A percentile compares a stretch with the other conserved stretches of the same genome.
Conservation (phyloP, 2,113 vertebrate species). For the Albula glossodonta region DNA sequence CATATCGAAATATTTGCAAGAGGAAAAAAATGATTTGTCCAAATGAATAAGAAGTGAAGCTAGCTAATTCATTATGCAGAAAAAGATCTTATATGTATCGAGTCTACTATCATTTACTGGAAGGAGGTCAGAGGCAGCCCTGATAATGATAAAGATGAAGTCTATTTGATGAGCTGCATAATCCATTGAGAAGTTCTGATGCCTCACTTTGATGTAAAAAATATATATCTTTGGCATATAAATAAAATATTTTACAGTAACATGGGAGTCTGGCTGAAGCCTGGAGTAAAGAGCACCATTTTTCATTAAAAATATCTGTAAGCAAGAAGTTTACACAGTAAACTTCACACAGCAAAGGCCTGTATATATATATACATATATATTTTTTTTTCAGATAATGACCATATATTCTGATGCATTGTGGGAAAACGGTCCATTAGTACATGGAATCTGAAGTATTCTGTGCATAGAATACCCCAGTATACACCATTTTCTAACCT, state of each 20-base stretch:
- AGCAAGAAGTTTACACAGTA: too few species aligned
- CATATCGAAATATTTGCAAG: neutral
- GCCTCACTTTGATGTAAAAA: neutral
- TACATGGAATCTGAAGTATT: too few species aligned
- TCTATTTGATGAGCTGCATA: neutral
- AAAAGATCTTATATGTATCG: neutral
- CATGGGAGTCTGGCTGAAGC: neutral
- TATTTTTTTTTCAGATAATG: too few species aligned
- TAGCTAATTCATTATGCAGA: neutral
- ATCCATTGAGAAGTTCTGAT: neutral
- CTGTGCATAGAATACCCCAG: too few species aligned
- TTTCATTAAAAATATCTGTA: too few species aligned
- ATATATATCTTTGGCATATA: neutral
- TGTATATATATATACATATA: too few species aligned
- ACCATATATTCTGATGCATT: too few species aligned
- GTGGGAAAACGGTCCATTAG: too few species aligned
- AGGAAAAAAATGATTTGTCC: neutral
- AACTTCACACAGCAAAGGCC: too few species aligned
- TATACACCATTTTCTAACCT: too few species aligned
- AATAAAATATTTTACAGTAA: neutral
- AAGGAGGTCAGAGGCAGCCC: neutral
- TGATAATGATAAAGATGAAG: neutral
- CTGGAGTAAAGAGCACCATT: neutral
- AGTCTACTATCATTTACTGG: neutral
- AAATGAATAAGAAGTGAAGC: neutral